Conservation (phyloP, 2,113 vertebrate species). For the Chaetura pelagica region DNA sequence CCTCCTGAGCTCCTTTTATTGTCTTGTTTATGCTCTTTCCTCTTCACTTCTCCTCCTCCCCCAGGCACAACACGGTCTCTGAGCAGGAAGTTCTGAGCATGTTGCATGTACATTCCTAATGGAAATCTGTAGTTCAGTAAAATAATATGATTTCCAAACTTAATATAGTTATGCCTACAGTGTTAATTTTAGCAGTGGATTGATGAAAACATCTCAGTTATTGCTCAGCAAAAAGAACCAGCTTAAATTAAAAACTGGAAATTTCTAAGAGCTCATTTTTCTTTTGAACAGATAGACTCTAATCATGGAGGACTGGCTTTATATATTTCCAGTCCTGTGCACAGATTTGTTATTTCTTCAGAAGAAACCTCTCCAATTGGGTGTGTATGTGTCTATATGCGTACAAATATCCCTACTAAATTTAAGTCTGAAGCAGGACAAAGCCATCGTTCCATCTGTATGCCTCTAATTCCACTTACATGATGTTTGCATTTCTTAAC, state of each 20-base stretch:
- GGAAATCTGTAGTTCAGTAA: background rate
- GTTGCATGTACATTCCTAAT: background rate
- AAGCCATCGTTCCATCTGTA: background rate
- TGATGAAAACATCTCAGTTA: background rate
- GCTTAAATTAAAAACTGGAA: background rate
- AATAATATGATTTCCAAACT: background rate
- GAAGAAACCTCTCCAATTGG: background rate
- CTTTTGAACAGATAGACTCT: background rate
- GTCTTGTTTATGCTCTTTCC: background rate
- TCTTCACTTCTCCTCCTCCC: background rate
- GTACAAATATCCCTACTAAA: background rate
- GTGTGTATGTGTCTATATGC: background rate
- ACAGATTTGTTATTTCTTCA: background rate
- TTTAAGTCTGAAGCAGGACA: background rate
- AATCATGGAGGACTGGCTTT: background rate
- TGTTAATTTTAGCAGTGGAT: background rate
- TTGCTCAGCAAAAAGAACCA: background rate
- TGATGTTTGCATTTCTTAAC: background rate
- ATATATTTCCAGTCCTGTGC: background rate
- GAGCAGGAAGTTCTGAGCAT: background rate
- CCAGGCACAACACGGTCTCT: background rate
- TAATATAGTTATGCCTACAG: background rate
- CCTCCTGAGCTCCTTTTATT: background rate
- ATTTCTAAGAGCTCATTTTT: background rate
- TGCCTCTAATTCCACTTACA: background rate